Percentiles rank a stretch among this genome's conserved stretches.
These are phyloP conservation scores for Dasyprocta punctata DNA, from an alignment of 2,113 vertebrate genomes.

Conservation along the genomic window DNA sequence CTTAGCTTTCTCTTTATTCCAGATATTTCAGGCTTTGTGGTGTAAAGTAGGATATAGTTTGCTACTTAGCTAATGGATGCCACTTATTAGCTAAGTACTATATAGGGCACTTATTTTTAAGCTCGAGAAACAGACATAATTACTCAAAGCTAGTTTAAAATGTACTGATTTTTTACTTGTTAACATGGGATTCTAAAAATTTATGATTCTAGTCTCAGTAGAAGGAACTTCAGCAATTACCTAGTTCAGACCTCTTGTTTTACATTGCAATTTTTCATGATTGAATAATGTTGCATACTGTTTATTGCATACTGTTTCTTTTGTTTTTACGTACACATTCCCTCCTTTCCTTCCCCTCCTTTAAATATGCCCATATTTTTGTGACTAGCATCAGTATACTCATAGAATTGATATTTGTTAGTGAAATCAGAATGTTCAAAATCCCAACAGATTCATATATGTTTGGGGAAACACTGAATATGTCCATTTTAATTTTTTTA, in stretches of 20 bases:
- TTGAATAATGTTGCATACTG: slow-evolving; percentile 31
- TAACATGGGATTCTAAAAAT: slow-evolving; percentile 34
- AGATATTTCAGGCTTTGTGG: slow-evolving; percentile 40
- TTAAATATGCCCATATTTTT: slow-evolving; percentile 39
- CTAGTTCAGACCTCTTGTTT: slow-evolving; percentile 13
- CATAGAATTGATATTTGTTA: slow-evolving; percentile 44
- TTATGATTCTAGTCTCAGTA: slow-evolving; percentile 24
- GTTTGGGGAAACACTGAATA: slow-evolving; percentile 75
- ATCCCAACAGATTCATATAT: slow-evolving; percentile 66
- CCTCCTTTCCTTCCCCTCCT: neutral
- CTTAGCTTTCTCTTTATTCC: slow-evolving; percentile 61
- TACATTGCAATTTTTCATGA: slow-evolving; percentile 47
- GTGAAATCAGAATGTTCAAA: slow-evolving; percentile 75
- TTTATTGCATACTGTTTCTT: slow-evolving; percentile 41
- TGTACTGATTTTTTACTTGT: neutral
- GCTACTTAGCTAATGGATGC: slow-evolving; percentile 14
- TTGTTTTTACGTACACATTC: slow-evolving; percentile 34
- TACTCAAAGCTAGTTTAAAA: slow-evolving; percentile 42
- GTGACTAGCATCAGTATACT: slow-evolving; percentile 46
- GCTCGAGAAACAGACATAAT: slow-evolving; percentile 12
- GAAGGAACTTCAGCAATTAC: slow-evolving; percentile 19
- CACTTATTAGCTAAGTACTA: slow-evolving; percentile 15
- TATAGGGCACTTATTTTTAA: slow-evolving; percentile 16
- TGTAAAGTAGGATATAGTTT: slow-evolving; percentile 16
- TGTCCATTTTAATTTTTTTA: slow-evolving; percentile 83